Base-by-base conservation (phyloP, 2,888 invertebrate genomes). In the Cinara cedri region DNA sequence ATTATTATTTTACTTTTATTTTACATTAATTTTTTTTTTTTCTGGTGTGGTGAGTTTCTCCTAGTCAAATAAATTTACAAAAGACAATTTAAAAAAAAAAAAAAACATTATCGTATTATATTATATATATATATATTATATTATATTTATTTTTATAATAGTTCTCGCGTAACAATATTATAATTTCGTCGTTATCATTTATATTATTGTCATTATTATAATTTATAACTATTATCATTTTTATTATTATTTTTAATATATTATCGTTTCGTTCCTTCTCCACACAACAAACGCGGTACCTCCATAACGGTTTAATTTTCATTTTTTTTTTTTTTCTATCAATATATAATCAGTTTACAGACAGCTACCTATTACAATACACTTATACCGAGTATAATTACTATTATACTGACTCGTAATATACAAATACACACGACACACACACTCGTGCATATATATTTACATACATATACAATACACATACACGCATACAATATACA, bases 11-110 rank as follows among this genome's bases (percentile, higher is more conserved):
- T 68, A 62, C 63, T 26, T 70, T 74, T 75, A n/a, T n/a, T n/a
- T n/a, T n/a, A n/a, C n/a, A n/a, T n/a, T n/a, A n/a, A n/a, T n/a
- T 63, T 42, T 76, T 76, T 83, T 83, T 83, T 83, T 70, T 70
- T 78, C 70, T 70, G 78, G 78, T 78, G 78, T 78, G 78, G 83
- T 83, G 83, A 83, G 83, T 83, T 83, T 81, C 81, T 83, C 83
- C 83, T 83, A 83, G 83, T 83, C 83, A 83, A 83, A 83, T 83
- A 83, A 76, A 66, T 76, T 66, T 62, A n/a, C n/a, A n/a, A n/a
- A n/a, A n/a, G n/a, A n/a, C n/a, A n/a, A n/a, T n/a, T 57, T 66
- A 66, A 68, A 55, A 60, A 78, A 78, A 26, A n/a, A n/a, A n/a
- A n/a, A n/a, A n/a, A n/a, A n/a, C n/a, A 34, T 34, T 34, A 34